These are phyloP conservation scores for Drosophila kurseongensis DNA, from an alignment of 1,140 invertebrate species.

Conservation along the genomic window DNA sequence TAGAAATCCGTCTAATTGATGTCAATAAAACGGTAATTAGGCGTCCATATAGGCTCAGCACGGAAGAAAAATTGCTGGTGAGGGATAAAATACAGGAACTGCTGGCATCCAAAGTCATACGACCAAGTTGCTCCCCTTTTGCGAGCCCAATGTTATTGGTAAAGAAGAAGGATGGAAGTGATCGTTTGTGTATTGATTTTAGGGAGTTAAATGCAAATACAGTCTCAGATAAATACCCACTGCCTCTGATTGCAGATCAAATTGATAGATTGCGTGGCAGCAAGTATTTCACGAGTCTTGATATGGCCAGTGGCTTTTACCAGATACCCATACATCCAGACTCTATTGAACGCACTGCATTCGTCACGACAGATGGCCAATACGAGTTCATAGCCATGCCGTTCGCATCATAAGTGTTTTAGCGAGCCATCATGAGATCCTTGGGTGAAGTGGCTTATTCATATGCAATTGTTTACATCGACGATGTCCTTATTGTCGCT, in stretches of 20 bases:
- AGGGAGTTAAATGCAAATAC: background rate
- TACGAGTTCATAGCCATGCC: constrained; percentile 1
- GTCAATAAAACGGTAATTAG: constrained; percentile 9
- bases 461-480: constrained; percentile 13
- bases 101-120: constrained; percentile 3
- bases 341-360: background rate
- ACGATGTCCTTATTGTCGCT: constrained; percentile 18
- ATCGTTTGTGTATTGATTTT: constrained; percentile 15
- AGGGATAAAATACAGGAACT: constrained; percentile 2
- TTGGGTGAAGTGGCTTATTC: background rate
- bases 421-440: background rate
- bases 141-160: background rate
- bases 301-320: background rate
- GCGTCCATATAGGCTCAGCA: background rate
- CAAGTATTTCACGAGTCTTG: constrained; percentile 1
- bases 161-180: background rate
- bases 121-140: constrained; percentile 3
- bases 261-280: background rate
- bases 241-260: constrained; percentile 4
- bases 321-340: background rate
- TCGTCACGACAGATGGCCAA: background rate
- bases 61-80: constrained; percentile 3
- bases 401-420: constrained; percentile 1
- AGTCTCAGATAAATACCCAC: constrained; percentile 13
- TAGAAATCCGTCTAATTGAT: constrained; percentile 18